Evolutionary conservation across 2,888 invertebrate species (phyloP), one percentile per base, ranked within the genome.

Genomic region (Disparrhopalites patrizii): DNA sequence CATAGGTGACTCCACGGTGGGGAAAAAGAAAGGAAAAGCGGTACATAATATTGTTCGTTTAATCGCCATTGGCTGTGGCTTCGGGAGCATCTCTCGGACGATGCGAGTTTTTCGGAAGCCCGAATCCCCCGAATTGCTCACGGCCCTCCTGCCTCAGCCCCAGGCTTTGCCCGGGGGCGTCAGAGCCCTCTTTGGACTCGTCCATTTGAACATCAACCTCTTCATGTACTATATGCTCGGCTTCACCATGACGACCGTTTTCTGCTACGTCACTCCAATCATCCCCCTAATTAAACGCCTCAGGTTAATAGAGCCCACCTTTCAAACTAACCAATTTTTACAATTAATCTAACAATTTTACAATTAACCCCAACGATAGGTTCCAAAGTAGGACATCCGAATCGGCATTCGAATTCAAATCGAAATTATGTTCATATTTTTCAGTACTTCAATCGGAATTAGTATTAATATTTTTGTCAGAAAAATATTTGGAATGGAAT

Each of bases 131-230:
- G 10, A 23, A 25, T 28, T 58, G 20, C 27, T 58, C 2, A 43
- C 58, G 13, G 23, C 40, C 10, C 13, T 58, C 3, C 28, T 15
- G n/a, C n/a, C 20, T 5, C 3, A 58, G 15, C 58, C 58, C 25
- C 1, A 7, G 2, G 18, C 36, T n/a, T 3, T 58, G 4, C 25
- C 25, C 5, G 25, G 2, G 1, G 2, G 3, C 2, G n/a, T 20
- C 4, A 38, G 28, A n/a, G 13, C 43, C 4, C 8, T 8, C 2
- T 20, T 58, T 20, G 23, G 10, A 3, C n/a, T 43, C 7, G 15
- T 58, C 13, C 58, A 58, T 27, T 25, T 58, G 36, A n/a, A 38
- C 27, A n/a, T 43, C 4, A 25, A 58, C n/a, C 30, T 30, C 13
- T 38, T 23, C 43, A 36, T 38, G 43, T 58, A 38, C 28, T 58